phyloP scores from a whole-genome alignment of 2,797 vertebrate species.

The Meriones psammophilus region DNA sequence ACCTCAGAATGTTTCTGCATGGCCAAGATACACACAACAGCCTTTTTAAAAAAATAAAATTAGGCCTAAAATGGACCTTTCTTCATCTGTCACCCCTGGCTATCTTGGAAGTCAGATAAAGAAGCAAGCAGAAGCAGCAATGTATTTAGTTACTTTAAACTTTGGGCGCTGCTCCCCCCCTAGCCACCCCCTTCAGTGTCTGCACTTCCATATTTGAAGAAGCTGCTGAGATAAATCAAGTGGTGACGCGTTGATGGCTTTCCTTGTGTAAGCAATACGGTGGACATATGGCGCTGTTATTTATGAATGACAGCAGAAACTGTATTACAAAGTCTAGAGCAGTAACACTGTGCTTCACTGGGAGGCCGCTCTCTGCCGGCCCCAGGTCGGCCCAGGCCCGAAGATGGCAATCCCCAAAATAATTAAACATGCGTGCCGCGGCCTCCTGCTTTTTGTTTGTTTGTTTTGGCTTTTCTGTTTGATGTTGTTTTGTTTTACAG shows the following conservation, averaged over 20 bases:
- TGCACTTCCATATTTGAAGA: conserved; percentile 86
- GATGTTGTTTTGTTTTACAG: conserved; percentile 57
- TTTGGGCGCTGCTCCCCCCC: not conserved
- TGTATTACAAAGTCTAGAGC: conserved; percentile 86
- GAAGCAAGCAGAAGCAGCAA: not conserved
- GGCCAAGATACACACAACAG: not conserved
- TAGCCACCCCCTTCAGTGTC: conserved; percentile 61
- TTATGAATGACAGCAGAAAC: conserved; percentile 91
- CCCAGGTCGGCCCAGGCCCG: conserved; percentile 57
- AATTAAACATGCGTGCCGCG: conserved; percentile 57
- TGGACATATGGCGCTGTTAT: conserved; percentile 91
- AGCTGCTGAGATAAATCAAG: conserved; percentile 90
- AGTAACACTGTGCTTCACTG: conserved; percentile 81
- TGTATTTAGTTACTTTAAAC: conserved; percentile 52
- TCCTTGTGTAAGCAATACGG: conserved; percentile 91
- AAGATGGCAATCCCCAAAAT: conserved; percentile 67
- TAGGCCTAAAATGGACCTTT: conserved; percentile 22
- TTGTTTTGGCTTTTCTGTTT: conserved; percentile 52
- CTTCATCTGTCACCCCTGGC: not conserved
- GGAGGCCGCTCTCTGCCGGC: conserved; percentile 76
- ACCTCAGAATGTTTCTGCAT: not conserved
- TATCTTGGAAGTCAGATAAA: conserved; percentile 4
- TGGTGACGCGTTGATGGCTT: conserved; percentile 89
- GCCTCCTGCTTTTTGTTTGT: conserved; percentile 52
- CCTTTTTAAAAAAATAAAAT: conserved; percentile 2